Evolutionary conservation across 2,113 vertebrate species (phyloP), one percentile per base, ranked within the genome.

Genomic region (Solenodon paradoxus): DNA sequence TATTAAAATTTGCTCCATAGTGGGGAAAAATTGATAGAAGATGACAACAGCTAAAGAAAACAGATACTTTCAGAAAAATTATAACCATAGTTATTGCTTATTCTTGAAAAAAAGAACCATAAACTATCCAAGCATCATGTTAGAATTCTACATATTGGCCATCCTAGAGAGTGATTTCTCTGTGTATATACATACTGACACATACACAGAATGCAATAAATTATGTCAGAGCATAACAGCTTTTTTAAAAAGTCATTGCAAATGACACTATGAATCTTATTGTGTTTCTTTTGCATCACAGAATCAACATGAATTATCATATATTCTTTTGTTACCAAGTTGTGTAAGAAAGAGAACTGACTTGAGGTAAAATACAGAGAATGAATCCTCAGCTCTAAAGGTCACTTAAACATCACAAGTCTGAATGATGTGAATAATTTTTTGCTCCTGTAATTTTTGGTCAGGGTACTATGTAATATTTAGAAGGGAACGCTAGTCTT

Each of bases 101-200:
- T 72, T 77, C 12, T 84, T 81, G 5, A 78, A 87, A 83, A 47
- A 20, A 69, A 51, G 24, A 85, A 64, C 7, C 11, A 15, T 30
- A 80, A 63, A 77, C 9, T 63, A 20, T 61, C 7, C 72, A 35
- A 66, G 22, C 35, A 55, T n/a, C 9, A 11, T 69, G 3, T n/a
- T 66, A 66, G n/a, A 30, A 8, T 63, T 71, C 16, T 19, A 30
- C 3, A 20, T 20, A 63, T 3, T 74, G 8, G 12, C 17, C 20
- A 71, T 30, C 35, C 45, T 24, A 72, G n/a, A 90, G 47, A 57
- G 26, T 59, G 6, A 71, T 12, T 68, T 7, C 15, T 61, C 5
- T 89, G n/a, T n/a, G 5, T 2, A 32, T 2, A n/a, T 10, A 72
- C 17, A 30, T 1, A 5, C n/a, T n/a, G 0, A 12, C 2, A 28